phyloP scores from a whole-genome alignment of 2,113 vertebrate species.

The Nanorana parkeri region DNA sequence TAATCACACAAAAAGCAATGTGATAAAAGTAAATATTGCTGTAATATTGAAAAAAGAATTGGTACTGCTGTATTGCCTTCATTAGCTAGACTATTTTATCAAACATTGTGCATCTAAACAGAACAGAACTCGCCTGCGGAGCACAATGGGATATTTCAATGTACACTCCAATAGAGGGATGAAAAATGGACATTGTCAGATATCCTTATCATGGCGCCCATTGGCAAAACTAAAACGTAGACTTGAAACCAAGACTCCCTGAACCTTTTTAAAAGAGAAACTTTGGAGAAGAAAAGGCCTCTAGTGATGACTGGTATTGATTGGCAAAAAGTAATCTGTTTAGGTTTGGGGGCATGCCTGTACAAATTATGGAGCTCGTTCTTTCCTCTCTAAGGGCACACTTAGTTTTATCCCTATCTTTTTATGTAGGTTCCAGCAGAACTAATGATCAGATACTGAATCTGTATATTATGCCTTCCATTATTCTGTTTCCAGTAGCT shows the following conservation, averaged over 20 bases:
- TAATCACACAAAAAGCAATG: not conserved
- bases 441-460: conserved; percentile 68
- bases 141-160: conserved; percentile 65
- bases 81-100: conserved; percentile 18
- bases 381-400: conserved; percentile 77
- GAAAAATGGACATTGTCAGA: conserved; percentile 81
- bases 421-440: conserved; percentile 67
- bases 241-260: conserved; percentile 74
- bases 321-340: conserved; percentile 88
- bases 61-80: not conserved
- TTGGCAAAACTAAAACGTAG: conserved; percentile 80
- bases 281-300: conserved; percentile 75
- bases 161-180: conserved; percentile 78
- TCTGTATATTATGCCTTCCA: conserved; percentile 58
- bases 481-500: not conserved
- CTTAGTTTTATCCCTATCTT: conserved; percentile 62
- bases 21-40: not conserved
- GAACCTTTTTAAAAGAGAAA: conserved; percentile 71
- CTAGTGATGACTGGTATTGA: conserved; percentile 88
- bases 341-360: conserved; percentile 85
- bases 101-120: conserved; percentile 29
- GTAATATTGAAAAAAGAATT: conserved; percentile 3
- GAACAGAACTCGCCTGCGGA: conserved; percentile 51
- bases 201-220: conserved; percentile 77
- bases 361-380: conserved; percentile 73